Percentiles rank a stretch among this genome's conserved stretches.
These are phyloP conservation scores for Cassiopea xamachana DNA, from an alignment of 30 jellyfish, hydroid and myxozoan genomes.

Conservation along the genomic window DNA sequence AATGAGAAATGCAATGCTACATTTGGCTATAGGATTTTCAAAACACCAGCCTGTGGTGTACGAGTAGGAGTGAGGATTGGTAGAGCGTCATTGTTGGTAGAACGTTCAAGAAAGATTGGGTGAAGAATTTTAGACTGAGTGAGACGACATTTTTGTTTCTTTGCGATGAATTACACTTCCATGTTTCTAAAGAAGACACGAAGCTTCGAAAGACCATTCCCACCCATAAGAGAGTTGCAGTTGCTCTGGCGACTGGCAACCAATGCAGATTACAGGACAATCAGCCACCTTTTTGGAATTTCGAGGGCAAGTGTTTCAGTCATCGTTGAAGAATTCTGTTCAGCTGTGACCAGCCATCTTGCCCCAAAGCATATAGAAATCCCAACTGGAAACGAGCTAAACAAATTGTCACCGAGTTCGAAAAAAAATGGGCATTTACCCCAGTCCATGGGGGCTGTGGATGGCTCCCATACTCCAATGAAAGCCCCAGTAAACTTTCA, in stretches of 20 bases:
- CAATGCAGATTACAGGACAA: constrained; percentile 32
- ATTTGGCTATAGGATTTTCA: background rate
- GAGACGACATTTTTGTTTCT: constrained; percentile 10
- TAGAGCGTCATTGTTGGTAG: constrained; percentile 1
- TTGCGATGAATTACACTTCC: constrained; percentile 24
- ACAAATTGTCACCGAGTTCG: constrained; percentile 11
- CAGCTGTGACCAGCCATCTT: background rate
- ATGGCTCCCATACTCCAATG: constrained; percentile 68
- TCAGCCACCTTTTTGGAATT: constrained; percentile 48
- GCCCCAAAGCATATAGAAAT: constrained; percentile 23
- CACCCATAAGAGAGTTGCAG: constrained; percentile 13
- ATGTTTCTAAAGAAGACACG: constrained; percentile 17
- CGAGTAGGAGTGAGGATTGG: background rate
- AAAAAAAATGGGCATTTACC: constrained; percentile 54
- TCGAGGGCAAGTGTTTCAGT: constrained; percentile 52
- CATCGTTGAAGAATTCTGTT: constrained; percentile 41
- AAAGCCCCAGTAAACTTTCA: constrained; percentile 54
- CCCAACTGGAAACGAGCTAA: constrained; percentile 3
- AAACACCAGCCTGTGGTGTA: background rate
- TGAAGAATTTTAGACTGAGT: constrained; percentile 25
- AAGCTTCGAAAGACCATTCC: constrained; percentile 32
- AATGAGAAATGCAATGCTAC: background rate
- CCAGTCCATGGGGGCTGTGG: constrained; percentile 56
- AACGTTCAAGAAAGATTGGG: background rate
- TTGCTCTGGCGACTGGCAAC: constrained; percentile 43